phyloP scores from a whole-genome alignment of 2,113 vertebrate genomes.

The Gasterosteus aculeatus region DNA sequence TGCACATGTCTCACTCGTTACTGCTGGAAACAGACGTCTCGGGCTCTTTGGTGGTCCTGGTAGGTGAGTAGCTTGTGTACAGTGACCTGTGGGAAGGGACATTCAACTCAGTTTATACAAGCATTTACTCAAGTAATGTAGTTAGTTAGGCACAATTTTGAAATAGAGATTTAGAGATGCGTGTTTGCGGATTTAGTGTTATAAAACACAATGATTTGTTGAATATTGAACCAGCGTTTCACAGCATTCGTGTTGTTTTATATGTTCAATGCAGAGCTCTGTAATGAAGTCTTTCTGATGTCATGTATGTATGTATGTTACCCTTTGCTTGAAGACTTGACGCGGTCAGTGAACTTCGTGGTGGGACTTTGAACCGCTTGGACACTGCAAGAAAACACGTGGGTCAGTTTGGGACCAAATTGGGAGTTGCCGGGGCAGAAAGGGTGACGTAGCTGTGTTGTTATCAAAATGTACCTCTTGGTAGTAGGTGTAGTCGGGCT shows the following conservation, averaged over 20 bases:
- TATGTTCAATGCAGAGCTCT: neutral
- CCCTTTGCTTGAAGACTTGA: slow-evolving; percentile 67
- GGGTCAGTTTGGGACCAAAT: neutral
- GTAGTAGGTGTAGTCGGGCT: slow-evolving; percentile 31
- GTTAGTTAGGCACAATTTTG: neutral
- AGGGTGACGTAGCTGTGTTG: neutral
- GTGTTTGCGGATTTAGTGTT: neutral
- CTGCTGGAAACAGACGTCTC: slow-evolving; percentile 47
- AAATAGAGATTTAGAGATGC: neutral
- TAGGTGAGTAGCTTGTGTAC: slow-evolving; percentile 48
- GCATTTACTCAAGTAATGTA: neutral
- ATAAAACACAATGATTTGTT: neutral
- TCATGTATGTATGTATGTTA: slow-evolving; percentile 33
- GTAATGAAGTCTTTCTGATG: neutral
- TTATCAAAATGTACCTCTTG: slow-evolving; percentile 51
- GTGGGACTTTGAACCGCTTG: slow-evolving; percentile 53
- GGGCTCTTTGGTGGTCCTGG: slow-evolving; percentile 54
- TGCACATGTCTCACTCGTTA: slow-evolving; percentile 43
- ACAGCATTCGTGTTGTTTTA: neutral
- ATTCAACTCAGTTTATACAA: neutral
- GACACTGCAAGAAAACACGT: slow-evolving; percentile 47
- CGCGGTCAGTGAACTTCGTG: slow-evolving; percentile 64
- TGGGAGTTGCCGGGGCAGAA: too few relatives aligned
- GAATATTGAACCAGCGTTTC: neutral
- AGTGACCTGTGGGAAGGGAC: slow-evolving; percentile 40